Conservation (phyloP, 2,888 invertebrate species). For the Oscheius sp. region DNA sequence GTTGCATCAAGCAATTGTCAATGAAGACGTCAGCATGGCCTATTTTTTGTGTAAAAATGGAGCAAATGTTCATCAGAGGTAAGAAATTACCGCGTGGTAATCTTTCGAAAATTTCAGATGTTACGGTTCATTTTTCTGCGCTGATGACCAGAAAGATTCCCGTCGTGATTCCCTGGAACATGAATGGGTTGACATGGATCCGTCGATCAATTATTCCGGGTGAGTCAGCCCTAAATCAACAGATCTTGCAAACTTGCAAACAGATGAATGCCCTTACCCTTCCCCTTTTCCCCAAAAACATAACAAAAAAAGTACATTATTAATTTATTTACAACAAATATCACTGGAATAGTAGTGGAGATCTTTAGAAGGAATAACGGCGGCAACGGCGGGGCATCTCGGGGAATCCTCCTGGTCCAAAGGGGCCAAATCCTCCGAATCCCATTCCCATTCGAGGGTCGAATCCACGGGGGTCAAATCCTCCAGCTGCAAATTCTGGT, state of each 20-base stretch:
- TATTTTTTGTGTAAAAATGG: slow-evolving; percentile 91
- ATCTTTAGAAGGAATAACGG: neutral
- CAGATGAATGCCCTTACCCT: neutral
- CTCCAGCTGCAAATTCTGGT: too few relatives aligned
- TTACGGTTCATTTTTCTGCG: slow-evolving; percentile 92
- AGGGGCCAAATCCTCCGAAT: neutral
- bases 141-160: slow-evolving; percentile 90
- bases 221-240: slow-evolving; percentile 69
- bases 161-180: slow-evolving; percentile 84
- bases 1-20: slow-evolving; percentile 95
- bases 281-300: neutral
- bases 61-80: slow-evolving; percentile 82
- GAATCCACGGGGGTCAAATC: neutral
- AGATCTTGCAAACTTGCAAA: neutral
- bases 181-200: slow-evolving; percentile 87
- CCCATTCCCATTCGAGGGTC: neutral
- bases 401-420: neutral
- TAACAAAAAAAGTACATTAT: neutral
- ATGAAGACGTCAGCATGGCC: slow-evolving; percentile 97
- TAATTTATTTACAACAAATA: neutral
- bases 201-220: slow-evolving; percentile 88
- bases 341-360: neutral
- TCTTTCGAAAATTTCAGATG: slow-evolving; percentile 76
- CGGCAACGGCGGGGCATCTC: neutral
- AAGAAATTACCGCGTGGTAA: slow-evolving; percentile 74